These are phyloP conservation scores for Phenganax marumi DNA, from an alignment of 92 coral and sea anemone genomes.

Conservation along the genomic window DNA sequence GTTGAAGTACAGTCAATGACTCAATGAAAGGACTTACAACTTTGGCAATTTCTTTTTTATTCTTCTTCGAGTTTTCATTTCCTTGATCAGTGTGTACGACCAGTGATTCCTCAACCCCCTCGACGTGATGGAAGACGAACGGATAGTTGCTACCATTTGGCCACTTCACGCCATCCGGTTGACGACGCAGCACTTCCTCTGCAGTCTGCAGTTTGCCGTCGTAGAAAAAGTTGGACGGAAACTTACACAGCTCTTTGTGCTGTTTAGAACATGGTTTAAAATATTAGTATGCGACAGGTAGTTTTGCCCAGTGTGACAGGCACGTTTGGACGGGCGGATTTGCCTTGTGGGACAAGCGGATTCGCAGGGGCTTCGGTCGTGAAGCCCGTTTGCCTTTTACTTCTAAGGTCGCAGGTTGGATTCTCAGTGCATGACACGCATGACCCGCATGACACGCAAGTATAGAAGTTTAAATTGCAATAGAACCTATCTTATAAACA, in stretches of 20 bases:
- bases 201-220: constrained; percentile 57
- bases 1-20: too few relatives aligned
- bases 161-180: constrained; percentile 47
- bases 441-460: too few relatives aligned
- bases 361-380: constrained; percentile 48
- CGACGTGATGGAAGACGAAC: constrained; percentile 72
- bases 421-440: too few relatives aligned
- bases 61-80: constrained; percentile 69
- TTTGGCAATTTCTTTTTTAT: constrained; percentile 67
- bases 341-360: too few relatives aligned
- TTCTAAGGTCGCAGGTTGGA: too few relatives aligned
- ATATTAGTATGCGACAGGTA: neutral
- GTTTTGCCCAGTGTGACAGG: too few relatives aligned
- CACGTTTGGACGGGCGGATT: too few relatives aligned
- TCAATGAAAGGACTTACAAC: too few relatives aligned
- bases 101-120: constrained; percentile 64
- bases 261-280: constrained; percentile 12
- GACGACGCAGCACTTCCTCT: constrained; percentile 38
- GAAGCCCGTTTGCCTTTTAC: constrained; percentile 17
- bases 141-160: constrained; percentile 51
- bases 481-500: too few relatives aligned
- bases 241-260: constrained; percentile 68
- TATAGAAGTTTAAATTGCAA: too few relatives aligned
- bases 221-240: constrained; percentile 75
- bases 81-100: constrained; percentile 68